Evolutionary conservation across 2,113 vertebrate species (phyloP).

Genomic region (Sorex fumeus): DNA sequence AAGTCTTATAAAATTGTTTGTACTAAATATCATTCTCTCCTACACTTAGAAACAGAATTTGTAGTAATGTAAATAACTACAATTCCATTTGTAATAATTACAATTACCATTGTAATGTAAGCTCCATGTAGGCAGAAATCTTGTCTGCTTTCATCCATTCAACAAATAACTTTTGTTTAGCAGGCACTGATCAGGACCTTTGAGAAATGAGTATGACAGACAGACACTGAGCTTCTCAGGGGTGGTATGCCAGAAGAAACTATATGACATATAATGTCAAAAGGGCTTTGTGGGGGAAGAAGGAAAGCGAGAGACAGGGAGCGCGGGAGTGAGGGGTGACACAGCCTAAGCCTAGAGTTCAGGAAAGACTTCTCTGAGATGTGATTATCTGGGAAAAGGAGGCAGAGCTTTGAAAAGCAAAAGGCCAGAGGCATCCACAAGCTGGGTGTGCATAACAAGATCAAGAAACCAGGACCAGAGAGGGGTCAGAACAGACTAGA

Average conservation of each 20-base stretch:
- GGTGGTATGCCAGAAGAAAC: neutral
- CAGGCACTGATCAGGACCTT: neutral
- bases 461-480: too few relatives aligned
- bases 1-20: constrained; percentile 4
- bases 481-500: too few relatives aligned
- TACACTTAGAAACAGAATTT: constrained; percentile 17
- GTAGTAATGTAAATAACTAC: constrained; percentile 24
- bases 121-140: neutral
- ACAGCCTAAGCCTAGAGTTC: neutral
- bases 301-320: neutral
- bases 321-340: neutral
- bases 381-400: neutral
- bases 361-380: neutral
- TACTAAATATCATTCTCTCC: constrained; percentile 18
- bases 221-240: neutral
- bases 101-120: constrained; percentile 20
- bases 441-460: neutral
- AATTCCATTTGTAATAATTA: too few relatives aligned
- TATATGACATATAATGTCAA: neutral
- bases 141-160: neutral
- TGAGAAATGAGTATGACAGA: neutral
- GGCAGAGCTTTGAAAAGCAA: neutral
- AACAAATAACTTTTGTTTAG: neutral
- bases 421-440: neutral
- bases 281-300: neutral